These are phyloP conservation scores for Dasyornis broadbenti DNA, from an alignment of 2,113 vertebrate species.

Conservation along the genomic window DNA sequence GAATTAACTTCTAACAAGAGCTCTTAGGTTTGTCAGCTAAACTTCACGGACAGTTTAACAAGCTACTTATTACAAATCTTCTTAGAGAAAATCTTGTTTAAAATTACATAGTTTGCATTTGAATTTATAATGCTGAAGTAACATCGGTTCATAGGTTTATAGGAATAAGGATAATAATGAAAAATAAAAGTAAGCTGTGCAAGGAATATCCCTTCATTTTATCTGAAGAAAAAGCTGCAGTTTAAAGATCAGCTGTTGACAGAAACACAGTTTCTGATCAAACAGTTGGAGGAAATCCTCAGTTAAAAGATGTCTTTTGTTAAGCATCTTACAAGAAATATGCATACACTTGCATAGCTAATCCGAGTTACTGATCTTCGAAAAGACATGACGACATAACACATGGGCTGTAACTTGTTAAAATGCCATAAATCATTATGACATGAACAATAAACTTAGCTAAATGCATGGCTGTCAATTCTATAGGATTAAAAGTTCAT, in stretches of 20 bases:
- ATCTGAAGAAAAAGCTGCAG: neutral
- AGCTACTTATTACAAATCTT: constrained; percentile 9
- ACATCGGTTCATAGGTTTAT: neutral
- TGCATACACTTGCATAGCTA: neutral
- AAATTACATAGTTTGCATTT: constrained; percentile 15
- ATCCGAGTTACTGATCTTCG: constrained; percentile 41
- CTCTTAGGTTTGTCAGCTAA: neutral
- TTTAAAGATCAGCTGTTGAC: neutral
- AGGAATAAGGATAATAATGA: neutral
- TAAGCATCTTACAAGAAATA: constrained; percentile 32
- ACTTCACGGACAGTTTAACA: neutral
- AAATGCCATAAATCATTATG: constrained; percentile 39
- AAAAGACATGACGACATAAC: constrained; percentile 25
- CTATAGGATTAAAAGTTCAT: constrained; percentile 39
- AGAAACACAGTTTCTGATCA: neutral
- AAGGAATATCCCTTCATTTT: neutral
- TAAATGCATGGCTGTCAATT: constrained; percentile 42
- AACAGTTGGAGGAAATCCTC: neutral
- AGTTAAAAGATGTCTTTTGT: neutral
- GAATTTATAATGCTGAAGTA: neutral
- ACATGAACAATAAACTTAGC: constrained; percentile 30
- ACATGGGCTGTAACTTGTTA: neutral
- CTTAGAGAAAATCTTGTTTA: constrained; percentile 34
- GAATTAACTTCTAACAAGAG: neutral
- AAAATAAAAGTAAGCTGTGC: neutral